Evolutionary conservation across 2,797 vertebrate genomes (phyloP).

Genomic region (Nyctalus aviator): DNA sequence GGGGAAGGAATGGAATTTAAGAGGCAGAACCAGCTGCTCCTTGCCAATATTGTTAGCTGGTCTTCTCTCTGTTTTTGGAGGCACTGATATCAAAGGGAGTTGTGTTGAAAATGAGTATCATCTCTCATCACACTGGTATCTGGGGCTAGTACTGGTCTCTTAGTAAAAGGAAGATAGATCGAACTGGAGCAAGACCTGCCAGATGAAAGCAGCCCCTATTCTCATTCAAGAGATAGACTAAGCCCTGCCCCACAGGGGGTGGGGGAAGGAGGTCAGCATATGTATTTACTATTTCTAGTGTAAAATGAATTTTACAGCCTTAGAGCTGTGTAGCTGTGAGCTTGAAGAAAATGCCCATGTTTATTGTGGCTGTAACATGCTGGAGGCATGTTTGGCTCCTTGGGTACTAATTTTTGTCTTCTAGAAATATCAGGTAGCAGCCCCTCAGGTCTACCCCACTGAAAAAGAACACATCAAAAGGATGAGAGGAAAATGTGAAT

Average conservation of each 20-base stretch:
- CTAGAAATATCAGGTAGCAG: background rate
- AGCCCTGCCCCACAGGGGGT: background rate
- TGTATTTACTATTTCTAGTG: background rate
- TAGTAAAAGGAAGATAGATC: background rate
- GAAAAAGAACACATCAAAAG: background rate
- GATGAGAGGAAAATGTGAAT: background rate
- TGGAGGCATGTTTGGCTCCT: background rate
- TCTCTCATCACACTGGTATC: background rate
- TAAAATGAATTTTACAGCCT: background rate
- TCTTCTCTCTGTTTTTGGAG: background rate
- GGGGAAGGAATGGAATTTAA: background rate
- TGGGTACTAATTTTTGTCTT: conserved; percentile 7
- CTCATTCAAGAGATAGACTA: background rate
- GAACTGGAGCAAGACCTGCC: background rate
- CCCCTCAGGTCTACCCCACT: background rate
- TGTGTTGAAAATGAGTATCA: background rate
- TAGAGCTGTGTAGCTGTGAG: background rate
- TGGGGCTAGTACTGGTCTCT: background rate
- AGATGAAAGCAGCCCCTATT: background rate
- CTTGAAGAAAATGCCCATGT: background rate
- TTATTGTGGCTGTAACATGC: background rate
- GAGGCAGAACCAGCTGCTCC: background rate
- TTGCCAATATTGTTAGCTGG: background rate
- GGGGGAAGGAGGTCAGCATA: background rate
- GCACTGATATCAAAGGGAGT: background rate